phyloP scores from a whole-genome alignment of 2,797 vertebrate species.

The Hypotaenidia okinawae region DNA sequence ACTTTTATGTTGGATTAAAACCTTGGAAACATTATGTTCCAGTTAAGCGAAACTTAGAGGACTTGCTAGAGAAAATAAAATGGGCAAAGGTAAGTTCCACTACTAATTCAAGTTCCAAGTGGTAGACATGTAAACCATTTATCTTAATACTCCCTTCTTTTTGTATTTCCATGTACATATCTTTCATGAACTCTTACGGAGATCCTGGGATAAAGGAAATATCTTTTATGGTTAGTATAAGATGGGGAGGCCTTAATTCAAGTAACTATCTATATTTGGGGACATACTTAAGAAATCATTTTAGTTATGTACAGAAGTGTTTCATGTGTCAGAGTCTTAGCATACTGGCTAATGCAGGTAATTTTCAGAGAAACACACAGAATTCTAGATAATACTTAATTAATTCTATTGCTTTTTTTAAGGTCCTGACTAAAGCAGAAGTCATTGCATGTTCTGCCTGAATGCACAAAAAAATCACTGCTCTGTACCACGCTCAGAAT shows the following conservation, averaged over 20 bases:
- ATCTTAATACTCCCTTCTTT: background rate
- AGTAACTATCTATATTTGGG: background rate
- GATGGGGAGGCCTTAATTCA: background rate
- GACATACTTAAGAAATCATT: background rate
- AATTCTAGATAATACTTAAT: background rate
- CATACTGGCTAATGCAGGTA: background rate
- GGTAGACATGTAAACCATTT: background rate
- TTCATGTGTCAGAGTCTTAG: background rate
- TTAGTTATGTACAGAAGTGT: background rate
- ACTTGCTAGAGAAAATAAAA: conserved; percentile 87
- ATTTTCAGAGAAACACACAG: background rate
- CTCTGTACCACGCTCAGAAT: background rate
- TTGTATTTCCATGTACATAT: background rate
- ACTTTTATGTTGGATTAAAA: conserved; percentile 86
- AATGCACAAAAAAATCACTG: background rate
- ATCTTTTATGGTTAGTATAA: background rate
- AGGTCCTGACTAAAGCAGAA: background rate
- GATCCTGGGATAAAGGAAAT: background rate
- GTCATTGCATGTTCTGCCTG: background rate
- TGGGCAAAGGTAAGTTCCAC: conserved; percentile 86
- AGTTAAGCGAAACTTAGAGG: conserved; percentile 85
- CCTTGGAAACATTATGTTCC: conserved; percentile 87
- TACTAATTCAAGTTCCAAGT: background rate
- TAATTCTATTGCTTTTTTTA: background rate
- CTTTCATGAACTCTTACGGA: background rate